phyloP scores from a whole-genome alignment of 2,113 vertebrate genomes.

The Collichthys lucidus region DNA sequence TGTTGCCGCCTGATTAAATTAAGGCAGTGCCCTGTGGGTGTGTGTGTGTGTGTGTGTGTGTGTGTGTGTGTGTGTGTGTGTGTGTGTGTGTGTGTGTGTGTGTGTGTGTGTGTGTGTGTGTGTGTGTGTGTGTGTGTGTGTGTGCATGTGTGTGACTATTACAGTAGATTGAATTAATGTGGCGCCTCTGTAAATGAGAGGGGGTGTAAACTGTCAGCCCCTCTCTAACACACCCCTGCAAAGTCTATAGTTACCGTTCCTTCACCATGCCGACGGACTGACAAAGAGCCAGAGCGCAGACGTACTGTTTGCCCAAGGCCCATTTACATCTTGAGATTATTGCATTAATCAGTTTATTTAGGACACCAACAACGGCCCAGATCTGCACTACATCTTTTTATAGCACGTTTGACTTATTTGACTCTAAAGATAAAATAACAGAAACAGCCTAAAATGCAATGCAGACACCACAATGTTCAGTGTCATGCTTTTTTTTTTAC shows the following conservation, averaged over 20 bases:
- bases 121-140: slow-evolving; percentile 34
- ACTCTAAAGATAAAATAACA: slow-evolving; percentile 2
- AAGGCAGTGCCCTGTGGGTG: slow-evolving; percentile 52
- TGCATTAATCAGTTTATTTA: slow-evolving; percentile 11
- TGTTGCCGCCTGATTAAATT: slow-evolving; percentile 63
- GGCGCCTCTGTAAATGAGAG: slow-evolving; percentile 66
- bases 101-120: slow-evolving; percentile 34
- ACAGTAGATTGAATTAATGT: slow-evolving; percentile 72
- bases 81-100: slow-evolving; percentile 34
- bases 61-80: slow-evolving; percentile 32
- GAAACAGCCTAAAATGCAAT: neutral
- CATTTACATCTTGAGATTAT: neutral
- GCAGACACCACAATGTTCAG: too few species aligned
- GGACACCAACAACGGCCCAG: neutral
- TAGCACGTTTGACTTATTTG: neutral
- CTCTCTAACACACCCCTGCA: slow-evolving; percentile 31
- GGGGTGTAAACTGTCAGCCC: slow-evolving; percentile 54
- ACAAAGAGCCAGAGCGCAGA: slow-evolving; percentile 4
- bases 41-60: slow-evolving; percentile 25
- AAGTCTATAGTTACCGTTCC: slow-evolving; percentile 26
- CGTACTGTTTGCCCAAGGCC: neutral
- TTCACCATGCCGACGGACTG: slow-evolving; percentile 13
- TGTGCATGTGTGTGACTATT: slow-evolving; percentile 40
- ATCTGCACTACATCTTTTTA: neutral
- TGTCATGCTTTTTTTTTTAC: too few species aligned